Conservation (phyloP, 2,888 invertebrate species). For the Ophioninae sp. region DNA sequence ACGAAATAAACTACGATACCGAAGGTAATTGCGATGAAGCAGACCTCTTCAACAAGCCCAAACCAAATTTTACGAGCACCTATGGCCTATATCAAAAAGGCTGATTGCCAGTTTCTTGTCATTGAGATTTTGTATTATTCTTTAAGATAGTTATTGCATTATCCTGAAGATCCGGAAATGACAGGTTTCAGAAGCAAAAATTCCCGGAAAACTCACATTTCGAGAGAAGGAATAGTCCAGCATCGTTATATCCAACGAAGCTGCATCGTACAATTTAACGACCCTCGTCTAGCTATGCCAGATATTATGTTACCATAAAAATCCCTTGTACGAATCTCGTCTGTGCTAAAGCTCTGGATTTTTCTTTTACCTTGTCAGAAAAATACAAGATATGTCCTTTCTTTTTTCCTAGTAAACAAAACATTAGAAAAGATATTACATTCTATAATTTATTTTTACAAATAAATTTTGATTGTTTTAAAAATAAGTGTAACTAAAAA, state of each 20-base stretch:
- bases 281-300: slow-evolving; percentile 13
- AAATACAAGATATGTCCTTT: neutral
- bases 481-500: neutral
- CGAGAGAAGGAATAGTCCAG: neutral
- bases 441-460: no score
- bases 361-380: neutral
- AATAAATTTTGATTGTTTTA: no score
- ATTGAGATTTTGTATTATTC: neutral
- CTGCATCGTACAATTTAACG: slow-evolving; percentile 29
- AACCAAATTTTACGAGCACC: neutral
- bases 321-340: neutral
- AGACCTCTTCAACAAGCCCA: neutral
- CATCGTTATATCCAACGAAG: slow-evolving; percentile 9
- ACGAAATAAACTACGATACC: neutral
- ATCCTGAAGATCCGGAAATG: neutral
- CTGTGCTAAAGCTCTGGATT: neutral
- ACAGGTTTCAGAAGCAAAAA: neutral
- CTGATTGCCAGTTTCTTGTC: neutral
- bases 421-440: no score
- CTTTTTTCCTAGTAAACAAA: neutral
- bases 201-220: slow-evolving; percentile 13
- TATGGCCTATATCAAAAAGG: neutral
- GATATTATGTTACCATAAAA: slow-evolving; percentile 16
- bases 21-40: neutral
- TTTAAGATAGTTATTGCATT: neutral